These are phyloP conservation scores for Epinephelus coioides DNA, from an alignment of 2,797 vertebrate species.

Conservation along the genomic window DNA sequence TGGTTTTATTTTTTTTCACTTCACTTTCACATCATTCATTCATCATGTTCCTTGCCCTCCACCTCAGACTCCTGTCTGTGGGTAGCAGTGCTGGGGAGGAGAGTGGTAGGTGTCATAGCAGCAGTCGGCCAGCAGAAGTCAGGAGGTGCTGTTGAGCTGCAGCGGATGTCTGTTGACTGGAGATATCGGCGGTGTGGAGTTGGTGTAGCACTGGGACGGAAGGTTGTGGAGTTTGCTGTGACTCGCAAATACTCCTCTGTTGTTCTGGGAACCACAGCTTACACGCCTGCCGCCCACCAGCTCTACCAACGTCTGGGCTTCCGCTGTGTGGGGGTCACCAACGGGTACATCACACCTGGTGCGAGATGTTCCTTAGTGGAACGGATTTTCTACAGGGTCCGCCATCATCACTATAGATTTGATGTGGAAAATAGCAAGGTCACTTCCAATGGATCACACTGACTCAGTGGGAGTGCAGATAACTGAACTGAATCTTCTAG, in stretches of 20 bases:
- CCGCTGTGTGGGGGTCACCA: constrained; percentile 85
- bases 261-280: constrained; percentile 89
- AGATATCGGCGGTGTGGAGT: constrained; percentile 85
- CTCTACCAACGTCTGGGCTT: constrained; percentile 92
- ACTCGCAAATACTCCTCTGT: constrained; percentile 85
- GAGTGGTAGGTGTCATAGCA: constrained; percentile 89
- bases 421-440: constrained; percentile 21
- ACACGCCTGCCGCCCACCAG: constrained; percentile 86
- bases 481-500: background rate
- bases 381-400: constrained; percentile 66
- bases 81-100: constrained; percentile 88
- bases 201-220: constrained; percentile 87
- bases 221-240: constrained; percentile 89
- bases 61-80: constrained; percentile 89
- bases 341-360: constrained; percentile 78
- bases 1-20: too few relatives aligned
- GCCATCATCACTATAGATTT: constrained; percentile 60
- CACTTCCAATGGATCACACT: background rate
- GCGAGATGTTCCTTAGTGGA: constrained; percentile 31
- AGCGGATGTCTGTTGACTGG: constrained; percentile 89
- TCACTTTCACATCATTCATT: background rate
- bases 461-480: background rate
- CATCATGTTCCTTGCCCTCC: background rate
- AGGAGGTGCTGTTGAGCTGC: constrained; percentile 86
- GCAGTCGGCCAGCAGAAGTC: constrained; percentile 78